phyloP scores from a whole-genome alignment of 2,113 vertebrate species.

The Cheirogaleus medius region DNA sequence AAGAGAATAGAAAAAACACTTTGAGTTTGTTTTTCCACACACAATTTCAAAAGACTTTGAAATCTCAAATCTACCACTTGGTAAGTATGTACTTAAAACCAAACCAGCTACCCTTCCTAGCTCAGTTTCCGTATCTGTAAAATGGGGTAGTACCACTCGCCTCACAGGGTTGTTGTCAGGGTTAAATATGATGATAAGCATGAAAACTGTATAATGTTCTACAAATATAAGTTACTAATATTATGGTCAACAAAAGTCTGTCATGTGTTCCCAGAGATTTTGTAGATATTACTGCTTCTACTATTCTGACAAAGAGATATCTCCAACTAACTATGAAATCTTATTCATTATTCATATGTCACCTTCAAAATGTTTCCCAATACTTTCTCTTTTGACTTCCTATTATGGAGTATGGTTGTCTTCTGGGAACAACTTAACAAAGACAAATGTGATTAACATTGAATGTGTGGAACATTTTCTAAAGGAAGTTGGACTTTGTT shows the following conservation, averaged over 20 bases:
- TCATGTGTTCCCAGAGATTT: not conserved
- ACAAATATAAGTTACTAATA: not conserved
- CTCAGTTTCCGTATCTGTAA: not conserved
- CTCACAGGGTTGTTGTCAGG: not conserved
- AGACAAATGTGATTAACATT: not conserved
- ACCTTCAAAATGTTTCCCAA: not conserved
- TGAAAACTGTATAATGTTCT: not conserved
- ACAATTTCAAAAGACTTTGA: not conserved
- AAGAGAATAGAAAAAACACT: not conserved
- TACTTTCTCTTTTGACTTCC: slow-evolving; percentile 7
- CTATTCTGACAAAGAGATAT: not conserved
- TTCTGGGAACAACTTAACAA: slow-evolving; percentile 10
- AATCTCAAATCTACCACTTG: not conserved
- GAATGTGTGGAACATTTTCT: not conserved
- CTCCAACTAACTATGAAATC: not conserved
- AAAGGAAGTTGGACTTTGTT: slow-evolving; percentile 38
- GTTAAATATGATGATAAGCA: not conserved
- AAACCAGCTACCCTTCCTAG: not conserved
- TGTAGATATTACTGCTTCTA: not conserved
- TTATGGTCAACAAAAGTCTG: not conserved
- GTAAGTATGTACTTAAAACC: not conserved
- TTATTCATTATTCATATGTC: not conserved
- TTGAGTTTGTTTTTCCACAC: not conserved
- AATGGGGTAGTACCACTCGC: not conserved
- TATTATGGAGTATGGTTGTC: not conserved